Percentiles rank a stretch among this genome's conserved stretches.
These are phyloP conservation scores for Muricea muricata DNA, from an alignment of 92 coral and sea anemone genomes.

Conservation along the genomic window DNA sequence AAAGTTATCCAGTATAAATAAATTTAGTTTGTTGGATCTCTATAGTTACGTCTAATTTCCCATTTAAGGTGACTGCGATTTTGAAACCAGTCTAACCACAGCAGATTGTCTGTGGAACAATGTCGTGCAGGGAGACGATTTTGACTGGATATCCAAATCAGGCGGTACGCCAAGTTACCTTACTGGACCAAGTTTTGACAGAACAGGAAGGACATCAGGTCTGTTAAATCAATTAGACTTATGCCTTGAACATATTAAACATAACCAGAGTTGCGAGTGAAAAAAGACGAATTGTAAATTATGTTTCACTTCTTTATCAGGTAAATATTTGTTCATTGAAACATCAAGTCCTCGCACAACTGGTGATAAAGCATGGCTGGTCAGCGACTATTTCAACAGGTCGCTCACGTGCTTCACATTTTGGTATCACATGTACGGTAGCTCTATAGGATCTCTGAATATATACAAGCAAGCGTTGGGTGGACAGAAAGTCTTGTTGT, in stretches of 20 bases:
- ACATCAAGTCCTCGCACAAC: constrained; percentile 74
- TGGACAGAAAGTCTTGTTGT: constrained; percentile 74
- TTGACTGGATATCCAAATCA: constrained; percentile 76
- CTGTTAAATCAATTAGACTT: too few relatives aligned
- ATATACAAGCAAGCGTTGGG: constrained; percentile 58
- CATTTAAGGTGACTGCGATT: constrained; percentile 79
- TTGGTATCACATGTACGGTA: constrained; percentile 98
- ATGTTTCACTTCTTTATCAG: constrained; percentile 24
- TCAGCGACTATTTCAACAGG: constrained; percentile 77
- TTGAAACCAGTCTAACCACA: constrained; percentile 80
- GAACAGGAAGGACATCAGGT: constrained; percentile 81
- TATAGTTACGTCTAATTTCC: too few relatives aligned
- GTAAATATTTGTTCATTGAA: constrained; percentile 83
- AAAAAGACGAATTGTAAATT: too few relatives aligned
- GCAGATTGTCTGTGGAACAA: constrained; percentile 74
- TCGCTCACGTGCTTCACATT: constrained; percentile 84
- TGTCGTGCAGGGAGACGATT: constrained; percentile 64
- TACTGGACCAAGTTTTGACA: constrained; percentile 85
- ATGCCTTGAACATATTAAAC: too few relatives aligned
- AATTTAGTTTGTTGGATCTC: neutral
- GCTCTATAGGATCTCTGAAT: constrained; percentile 76
- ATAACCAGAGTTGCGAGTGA: too few relatives aligned
- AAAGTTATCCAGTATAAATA: neutral
- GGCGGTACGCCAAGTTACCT: constrained; percentile 73
- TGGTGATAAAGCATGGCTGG: constrained; percentile 84